These are phyloP conservation scores for Cephus cinctus DNA, from an alignment of 1,140 invertebrate species.

Conservation along the genomic window DNA sequence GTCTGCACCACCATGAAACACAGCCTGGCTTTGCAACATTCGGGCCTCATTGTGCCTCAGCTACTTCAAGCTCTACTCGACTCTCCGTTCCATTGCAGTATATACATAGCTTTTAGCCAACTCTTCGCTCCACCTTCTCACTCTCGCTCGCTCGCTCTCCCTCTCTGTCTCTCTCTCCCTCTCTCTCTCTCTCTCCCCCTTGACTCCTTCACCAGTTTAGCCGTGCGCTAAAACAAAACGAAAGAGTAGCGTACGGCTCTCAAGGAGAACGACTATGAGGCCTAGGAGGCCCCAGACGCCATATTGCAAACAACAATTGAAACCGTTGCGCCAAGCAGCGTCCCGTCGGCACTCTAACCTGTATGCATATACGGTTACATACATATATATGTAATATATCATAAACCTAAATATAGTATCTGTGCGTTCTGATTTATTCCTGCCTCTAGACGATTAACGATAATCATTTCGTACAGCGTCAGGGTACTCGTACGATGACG, in stretches of 20 bases:
- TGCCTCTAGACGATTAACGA: no score
- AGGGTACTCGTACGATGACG: no score
- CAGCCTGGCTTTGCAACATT: constrained; percentile 44
- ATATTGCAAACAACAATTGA: constrained; percentile 53
- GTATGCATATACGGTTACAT: no score
- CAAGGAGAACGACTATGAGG: constrained; percentile 55
- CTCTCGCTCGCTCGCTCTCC: constrained; percentile 11
- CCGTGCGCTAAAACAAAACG: constrained; percentile 49
- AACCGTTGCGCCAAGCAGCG: constrained; percentile 36
- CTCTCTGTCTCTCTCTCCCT: constrained; percentile 1
- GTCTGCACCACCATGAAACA: no score
- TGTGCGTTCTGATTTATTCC: no score
- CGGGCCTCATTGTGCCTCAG: constrained; percentile 38
- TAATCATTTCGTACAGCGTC: no score
- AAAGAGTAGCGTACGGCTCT: constrained; percentile 46
- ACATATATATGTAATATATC: no score
- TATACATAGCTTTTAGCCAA: not conserved
- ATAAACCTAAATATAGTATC: no score
- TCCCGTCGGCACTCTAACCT: no score
- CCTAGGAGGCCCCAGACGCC: constrained; percentile 35
- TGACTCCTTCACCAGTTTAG: constrained; percentile 2
- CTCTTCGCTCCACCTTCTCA: constrained; percentile 7
- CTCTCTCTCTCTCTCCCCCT: constrained; percentile 1
- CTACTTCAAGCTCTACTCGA: constrained; percentile 12
- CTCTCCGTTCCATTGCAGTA: not conserved